phyloP scores from a whole-genome alignment of 1,140 invertebrate species.

The Yoshiicerus persimilis region DNA sequence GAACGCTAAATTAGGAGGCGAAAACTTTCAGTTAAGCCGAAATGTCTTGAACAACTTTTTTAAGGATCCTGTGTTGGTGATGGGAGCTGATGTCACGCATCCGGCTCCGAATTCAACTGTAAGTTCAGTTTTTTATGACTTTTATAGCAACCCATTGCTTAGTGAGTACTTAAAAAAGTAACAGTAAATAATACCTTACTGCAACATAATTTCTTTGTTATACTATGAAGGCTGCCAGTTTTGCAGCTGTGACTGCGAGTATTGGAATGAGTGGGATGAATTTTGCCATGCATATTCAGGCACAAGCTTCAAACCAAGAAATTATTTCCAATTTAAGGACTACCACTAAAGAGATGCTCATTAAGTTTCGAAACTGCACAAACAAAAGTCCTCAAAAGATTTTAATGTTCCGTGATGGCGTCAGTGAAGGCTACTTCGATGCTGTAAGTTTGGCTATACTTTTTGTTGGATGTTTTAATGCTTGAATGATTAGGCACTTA shows the following conservation, averaged over 20 bases:
- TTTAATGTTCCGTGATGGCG: conserved; percentile 57
- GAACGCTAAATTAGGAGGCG: neutral
- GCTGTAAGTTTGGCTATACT: conserved; percentile 51
- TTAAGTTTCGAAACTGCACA: conserved; percentile 39
- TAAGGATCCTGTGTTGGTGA: neutral
- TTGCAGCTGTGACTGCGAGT: conserved; percentile 42
- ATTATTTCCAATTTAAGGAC: conserved; percentile 50
- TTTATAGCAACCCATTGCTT: too few relatives aligned
- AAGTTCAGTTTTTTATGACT: neutral
- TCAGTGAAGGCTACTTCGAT: conserved; percentile 57
- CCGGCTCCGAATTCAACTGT: neutral
- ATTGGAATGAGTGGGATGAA: conserved; percentile 37
- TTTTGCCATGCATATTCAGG: conserved; percentile 41
- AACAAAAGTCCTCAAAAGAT: conserved; percentile 51
- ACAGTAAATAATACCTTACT: neutral
- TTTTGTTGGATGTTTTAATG: too few relatives aligned
- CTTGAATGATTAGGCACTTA: too few relatives aligned
- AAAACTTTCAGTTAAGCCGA: neutral
- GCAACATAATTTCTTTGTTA: neutral
- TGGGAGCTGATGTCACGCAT: neutral
- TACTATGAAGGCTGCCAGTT: neutral
- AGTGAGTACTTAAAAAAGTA: neutral
- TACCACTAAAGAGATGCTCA: conserved; percentile 49
- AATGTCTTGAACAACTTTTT: neutral
- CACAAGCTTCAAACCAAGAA: conserved; percentile 44